Conservation (phyloP, 2,797 vertebrate species). For the Phoxinus dragarum region DNA sequence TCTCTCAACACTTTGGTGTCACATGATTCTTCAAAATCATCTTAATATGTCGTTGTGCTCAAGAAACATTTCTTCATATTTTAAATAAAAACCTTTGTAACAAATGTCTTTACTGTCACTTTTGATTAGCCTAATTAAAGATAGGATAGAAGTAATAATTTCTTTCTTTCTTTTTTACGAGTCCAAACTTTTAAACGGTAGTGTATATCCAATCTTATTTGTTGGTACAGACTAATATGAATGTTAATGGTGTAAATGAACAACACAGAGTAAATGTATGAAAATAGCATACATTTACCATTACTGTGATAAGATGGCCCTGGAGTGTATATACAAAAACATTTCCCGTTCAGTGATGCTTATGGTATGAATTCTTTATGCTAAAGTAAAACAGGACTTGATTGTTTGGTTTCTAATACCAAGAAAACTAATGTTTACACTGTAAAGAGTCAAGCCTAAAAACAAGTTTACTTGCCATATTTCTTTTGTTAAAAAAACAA, state of each 20-base stretch:
- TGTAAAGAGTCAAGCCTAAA: background rate
- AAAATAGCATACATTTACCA: background rate
- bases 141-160: background rate
- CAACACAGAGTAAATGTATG: conserved; percentile 5
- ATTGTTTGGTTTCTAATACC: background rate
- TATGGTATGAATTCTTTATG: background rate
- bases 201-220: background rate
- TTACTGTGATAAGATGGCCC: background rate
- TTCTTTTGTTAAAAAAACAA: background rate
- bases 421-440: conserved; percentile 11
- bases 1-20: background rate
- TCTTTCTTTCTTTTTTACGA: too few species aligned
- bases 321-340: conserved; percentile 9
- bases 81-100: background rate
- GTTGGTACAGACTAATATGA: background rate
- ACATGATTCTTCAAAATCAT: background rate
- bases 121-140: background rate
- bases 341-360: background rate
- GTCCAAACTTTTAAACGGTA: background rate
- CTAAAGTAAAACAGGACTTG: background rate
- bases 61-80: background rate
- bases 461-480: background rate
- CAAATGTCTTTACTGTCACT: background rate
- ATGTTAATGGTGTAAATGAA: background rate
- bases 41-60: background rate